These are phyloP conservation scores for Dysidea cf. avara DNA, from an alignment of 37 sponge, comb jelly and placozoan genomes.

Conservation along the genomic window DNA sequence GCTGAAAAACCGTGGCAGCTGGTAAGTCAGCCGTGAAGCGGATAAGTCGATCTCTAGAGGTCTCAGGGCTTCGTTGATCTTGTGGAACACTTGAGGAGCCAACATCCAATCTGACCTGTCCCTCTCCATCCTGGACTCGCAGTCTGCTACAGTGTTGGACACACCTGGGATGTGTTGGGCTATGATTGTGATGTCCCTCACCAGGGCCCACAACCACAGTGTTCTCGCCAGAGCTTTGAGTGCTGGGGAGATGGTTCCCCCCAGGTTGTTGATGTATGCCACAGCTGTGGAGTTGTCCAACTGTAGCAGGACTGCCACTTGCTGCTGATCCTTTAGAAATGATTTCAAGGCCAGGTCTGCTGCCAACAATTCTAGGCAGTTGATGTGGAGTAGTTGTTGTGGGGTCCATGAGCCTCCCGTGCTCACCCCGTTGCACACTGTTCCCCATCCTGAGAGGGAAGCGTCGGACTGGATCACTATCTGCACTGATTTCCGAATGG, in stretches of 20 bases:
- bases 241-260: conserved; percentile 6
- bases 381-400: no score
- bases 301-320: neutral
- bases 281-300: conserved; percentile 19
- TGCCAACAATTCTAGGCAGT: conserved; percentile 27
- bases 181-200: neutral
- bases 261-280: conserved; percentile 11
- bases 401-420: conserved; percentile 25
- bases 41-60: no score
- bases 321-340: neutral
- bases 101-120: no score
- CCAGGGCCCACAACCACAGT: conserved; percentile 15
- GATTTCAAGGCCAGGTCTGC: conserved; percentile 4
- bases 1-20: no score
- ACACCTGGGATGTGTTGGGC: conserved; percentile 26
- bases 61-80: no score
- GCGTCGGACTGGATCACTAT: conserved; percentile 20
- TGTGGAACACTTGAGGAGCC: no score
- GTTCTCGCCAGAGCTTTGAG: neutral
- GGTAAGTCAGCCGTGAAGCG: no score
- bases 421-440: conserved; percentile 5
- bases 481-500: neutral
- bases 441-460: conserved; percentile 21
- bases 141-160: neutral
- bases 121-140: no score